Base-by-base conservation (phyloP, 2,888 invertebrate species). In the Macroteleia sp. region DNA sequence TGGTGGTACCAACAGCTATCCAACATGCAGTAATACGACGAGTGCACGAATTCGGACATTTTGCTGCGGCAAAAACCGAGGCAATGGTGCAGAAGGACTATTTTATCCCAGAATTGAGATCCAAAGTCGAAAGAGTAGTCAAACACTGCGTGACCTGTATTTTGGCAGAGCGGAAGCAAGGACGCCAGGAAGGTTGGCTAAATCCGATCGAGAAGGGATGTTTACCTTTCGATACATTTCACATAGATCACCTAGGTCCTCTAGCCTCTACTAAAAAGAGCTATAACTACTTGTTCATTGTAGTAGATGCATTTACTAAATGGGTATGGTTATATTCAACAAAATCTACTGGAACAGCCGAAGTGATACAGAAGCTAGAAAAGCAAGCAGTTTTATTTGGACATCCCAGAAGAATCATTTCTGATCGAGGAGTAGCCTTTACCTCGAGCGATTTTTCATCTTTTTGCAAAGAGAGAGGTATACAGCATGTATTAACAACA, bases 151-250 rank as follows among this genome's bases (percentile, higher is more conserved):
- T 84, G 10, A 17, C 61, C 3, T 86, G 85, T 59, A 85, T 86
- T 42, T 50, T 85, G 39, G 61, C 64, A 1, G 74, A 75, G 39
- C 61, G 59, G 16, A 69, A 83, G 78, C 12, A 79, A 76, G 19
- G 36, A 19, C 9, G 86, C 14, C 39, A 16, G 56, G 19, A 69
- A 83, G 79, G 12, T 77, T 75, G 19, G 36, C 20, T 14, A 86
- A 86, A 12, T 57, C 86, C 8, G 44, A 83, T 22, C 86, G 85
- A 1, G 81, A 83, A 25, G 89, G 88, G 57, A 62, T 85, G 10
- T 88, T 88, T 64, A 16, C 39, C 39, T 16, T 9, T 41, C 9
- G 39, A 41, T 16, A 41, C 39, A n/a, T 44, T 44, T 12, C 42
- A 20, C 85, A 87, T 56, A 19, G 85, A 28, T 25, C 25, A 25